phyloP scores from a whole-genome alignment of 2,113 vertebrate species.

The Beaufortia kweichowensis region DNA sequence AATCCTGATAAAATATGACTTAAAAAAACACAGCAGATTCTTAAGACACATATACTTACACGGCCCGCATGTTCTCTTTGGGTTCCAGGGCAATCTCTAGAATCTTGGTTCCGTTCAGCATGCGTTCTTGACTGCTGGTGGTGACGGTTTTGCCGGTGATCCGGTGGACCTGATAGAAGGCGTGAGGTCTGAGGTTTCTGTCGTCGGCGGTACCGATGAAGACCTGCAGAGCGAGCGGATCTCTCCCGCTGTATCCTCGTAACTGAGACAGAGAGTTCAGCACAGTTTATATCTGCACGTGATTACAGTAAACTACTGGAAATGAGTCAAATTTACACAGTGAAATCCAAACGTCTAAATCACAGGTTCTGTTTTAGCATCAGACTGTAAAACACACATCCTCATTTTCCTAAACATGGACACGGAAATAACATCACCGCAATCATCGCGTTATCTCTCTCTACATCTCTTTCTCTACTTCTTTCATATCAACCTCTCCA shows the following conservation, averaged over 20 bases:
- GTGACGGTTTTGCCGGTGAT: slow-evolving; percentile 95
- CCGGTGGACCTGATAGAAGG: slow-evolving; percentile 97
- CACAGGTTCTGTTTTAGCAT: no score
- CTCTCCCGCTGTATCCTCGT: slow-evolving; percentile 86
- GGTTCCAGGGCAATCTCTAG: slow-evolving; percentile 91
- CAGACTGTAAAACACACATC: slow-evolving; percentile 23
- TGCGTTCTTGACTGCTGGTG: slow-evolving; percentile 90
- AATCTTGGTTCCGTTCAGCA: slow-evolving; percentile 87
- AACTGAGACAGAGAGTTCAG: slow-evolving; percentile 72
- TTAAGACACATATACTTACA: slow-evolving; percentile 74
- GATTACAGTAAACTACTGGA: neutral
- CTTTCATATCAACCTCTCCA: slow-evolving; percentile 5
- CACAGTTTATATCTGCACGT: slow-evolving; percentile 26
- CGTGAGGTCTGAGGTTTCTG: slow-evolving; percentile 88
- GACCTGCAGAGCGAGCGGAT: slow-evolving; percentile 87
- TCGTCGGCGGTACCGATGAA: slow-evolving; percentile 97
- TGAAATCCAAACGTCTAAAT: no score
- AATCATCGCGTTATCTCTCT: neutral
- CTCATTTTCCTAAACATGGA: slow-evolving; percentile 43
- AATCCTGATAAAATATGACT: no score
- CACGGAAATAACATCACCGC: slow-evolving; percentile 14
- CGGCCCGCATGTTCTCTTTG: slow-evolving; percentile 91
- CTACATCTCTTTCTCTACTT: neutral
- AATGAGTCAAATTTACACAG: no score
- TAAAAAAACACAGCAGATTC: no score